These are phyloP conservation scores for Staurois parvus DNA, from an alignment of 2,797 vertebrate genomes.

Conservation along the genomic window DNA sequence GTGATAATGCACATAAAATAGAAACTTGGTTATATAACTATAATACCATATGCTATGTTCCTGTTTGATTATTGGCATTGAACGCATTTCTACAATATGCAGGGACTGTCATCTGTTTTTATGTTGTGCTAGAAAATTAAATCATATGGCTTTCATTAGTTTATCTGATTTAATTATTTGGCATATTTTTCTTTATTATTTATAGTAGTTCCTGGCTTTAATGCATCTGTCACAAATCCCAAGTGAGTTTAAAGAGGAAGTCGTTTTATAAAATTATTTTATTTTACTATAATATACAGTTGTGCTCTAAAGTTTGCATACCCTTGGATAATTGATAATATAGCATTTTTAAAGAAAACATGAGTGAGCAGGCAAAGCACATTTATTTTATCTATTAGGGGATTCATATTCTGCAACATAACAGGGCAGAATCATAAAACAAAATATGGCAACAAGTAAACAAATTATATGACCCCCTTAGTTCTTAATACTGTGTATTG, in stretches of 20 bases:
- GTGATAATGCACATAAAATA: constrained; percentile 10
- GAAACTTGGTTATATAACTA: constrained; percentile 29
- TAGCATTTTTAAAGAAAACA: no score
- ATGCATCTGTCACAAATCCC: constrained; percentile 25
- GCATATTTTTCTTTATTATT: constrained; percentile 41
- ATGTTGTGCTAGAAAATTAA: constrained; percentile 38
- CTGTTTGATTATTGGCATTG: constrained; percentile 46
- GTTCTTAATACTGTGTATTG: no score
- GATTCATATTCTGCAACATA: no score
- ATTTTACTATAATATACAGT: neutral
- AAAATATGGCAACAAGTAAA: no score
- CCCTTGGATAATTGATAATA: no score
- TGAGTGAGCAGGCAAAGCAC: no score
- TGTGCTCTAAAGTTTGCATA: no score
- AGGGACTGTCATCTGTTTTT: constrained; percentile 49
- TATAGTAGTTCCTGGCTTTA: constrained; percentile 41
- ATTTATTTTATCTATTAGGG: no score
- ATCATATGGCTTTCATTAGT: constrained; percentile 47
- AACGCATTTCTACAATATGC: constrained; percentile 33
- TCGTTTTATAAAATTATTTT: constrained; percentile 1
- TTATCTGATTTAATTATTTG: constrained; percentile 50
- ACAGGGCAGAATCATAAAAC: no score
- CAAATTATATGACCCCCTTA: no score
- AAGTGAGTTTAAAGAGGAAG: constrained; percentile 30
- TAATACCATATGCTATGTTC: constrained; percentile 46